A percentile compares a stretch with the other conserved stretches of the same genome.
phyloP scores from a whole-genome alignment of 2,797 vertebrate genomes.

The Eulemur coronatus region DNA sequence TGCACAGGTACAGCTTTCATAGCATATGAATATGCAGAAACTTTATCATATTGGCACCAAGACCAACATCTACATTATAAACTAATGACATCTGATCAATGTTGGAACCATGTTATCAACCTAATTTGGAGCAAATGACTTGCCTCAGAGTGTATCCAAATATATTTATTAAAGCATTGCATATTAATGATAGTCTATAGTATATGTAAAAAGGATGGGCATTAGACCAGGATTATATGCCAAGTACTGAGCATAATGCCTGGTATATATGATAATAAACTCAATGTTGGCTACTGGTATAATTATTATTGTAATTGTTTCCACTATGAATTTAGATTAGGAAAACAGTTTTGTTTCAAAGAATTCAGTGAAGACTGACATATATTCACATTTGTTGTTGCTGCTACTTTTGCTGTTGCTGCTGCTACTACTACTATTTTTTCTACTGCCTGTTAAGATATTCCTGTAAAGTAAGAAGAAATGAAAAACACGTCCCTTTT shows the following conservation, averaged over 20 bases:
- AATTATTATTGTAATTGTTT: neutral
- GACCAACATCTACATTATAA: neutral
- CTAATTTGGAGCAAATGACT: neutral
- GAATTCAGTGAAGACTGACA: constrained; percentile 32
- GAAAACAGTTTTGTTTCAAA: constrained; percentile 24
- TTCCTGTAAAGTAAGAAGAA: neutral
- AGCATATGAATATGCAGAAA: constrained; percentile 25
- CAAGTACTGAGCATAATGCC: neutral
- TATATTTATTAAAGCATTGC: neutral
- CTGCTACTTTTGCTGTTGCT: neutral
- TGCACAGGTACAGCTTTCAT: neutral
- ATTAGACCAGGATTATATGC: neutral
- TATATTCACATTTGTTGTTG: neutral
- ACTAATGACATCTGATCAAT: neutral
- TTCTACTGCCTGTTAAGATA: neutral
- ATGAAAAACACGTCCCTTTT: neutral
- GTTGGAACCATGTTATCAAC: neutral
- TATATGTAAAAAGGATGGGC: neutral
- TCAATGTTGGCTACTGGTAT: neutral
- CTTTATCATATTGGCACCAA: neutral
- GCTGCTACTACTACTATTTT: neutral
- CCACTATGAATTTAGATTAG: constrained; percentile 13
- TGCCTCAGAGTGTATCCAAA: neutral
- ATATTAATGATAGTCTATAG: neutral
- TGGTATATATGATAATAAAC: neutral